Percentiles rank a stretch among this genome's conserved stretches.
Conservation (phyloP, 2,797 vertebrate genomes). For the Phataginus tricuspis region DNA sequence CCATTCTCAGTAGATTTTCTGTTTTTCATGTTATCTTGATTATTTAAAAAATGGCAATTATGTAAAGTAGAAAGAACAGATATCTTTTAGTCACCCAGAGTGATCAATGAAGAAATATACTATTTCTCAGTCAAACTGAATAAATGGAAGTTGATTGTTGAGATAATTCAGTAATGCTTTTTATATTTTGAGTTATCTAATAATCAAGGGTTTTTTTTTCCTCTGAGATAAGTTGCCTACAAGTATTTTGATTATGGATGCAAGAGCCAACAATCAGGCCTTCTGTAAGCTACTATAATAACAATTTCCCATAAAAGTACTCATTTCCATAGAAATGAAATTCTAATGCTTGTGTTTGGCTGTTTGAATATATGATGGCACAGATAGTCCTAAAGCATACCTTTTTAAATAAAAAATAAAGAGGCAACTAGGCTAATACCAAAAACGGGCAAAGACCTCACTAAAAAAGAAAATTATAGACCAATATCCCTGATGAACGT, state of each 20-base stretch:
- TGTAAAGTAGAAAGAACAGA: conserved; percentile 24
- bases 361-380: conserved; percentile 5
- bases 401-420: conserved; percentile 11
- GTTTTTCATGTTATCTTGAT: conserved; percentile 15
- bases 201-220: conserved; percentile 23
- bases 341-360: neutral
- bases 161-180: conserved; percentile 47
- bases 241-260: conserved; percentile 56
- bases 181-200: conserved; percentile 51
- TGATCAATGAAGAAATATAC: conserved; percentile 45
- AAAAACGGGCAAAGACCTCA: too few species aligned
- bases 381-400: neutral
- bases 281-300: conserved; percentile 40
- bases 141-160: conserved; percentile 56
- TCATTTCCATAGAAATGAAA: conserved; percentile 49
- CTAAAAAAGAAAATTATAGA: too few species aligned
- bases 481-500: too few species aligned
- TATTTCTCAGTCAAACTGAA: conserved; percentile 55
- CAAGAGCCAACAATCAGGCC: neutral
- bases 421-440: too few species aligned
- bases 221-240: conserved; percentile 10
- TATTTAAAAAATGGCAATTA: conserved; percentile 27
- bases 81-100: conserved; percentile 21
- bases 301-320: neutral
- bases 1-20: conserved; percentile 12